Evolutionary conservation across 2,888 invertebrate species (phyloP).

Genomic region (Drosophila siamana): DNA sequence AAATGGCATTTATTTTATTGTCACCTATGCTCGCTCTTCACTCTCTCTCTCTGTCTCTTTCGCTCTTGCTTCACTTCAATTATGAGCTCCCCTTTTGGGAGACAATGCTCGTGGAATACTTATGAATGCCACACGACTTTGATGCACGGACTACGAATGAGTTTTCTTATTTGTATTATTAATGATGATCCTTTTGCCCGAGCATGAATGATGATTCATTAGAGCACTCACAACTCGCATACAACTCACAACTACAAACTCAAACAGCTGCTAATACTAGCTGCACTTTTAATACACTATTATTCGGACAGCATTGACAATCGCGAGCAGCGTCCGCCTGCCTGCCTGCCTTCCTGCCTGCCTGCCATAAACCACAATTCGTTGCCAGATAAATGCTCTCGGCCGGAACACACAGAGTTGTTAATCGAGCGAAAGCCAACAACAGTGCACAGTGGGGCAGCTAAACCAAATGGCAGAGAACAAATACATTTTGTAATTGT

Average conservation of each 20-base stretch:
- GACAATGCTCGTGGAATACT: conserved; percentile 54
- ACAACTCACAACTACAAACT: too few relatives aligned
- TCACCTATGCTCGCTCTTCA: conserved; percentile 44
- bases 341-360: too few relatives aligned
- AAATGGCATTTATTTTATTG: conserved; percentile 80
- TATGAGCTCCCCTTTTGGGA: conserved; percentile 24
- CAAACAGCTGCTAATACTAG: neutral
- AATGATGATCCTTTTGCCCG: conserved; percentile 51
- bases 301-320: conserved; percentile 9
- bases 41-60: neutral
- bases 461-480: too few relatives aligned
- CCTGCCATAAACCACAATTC: conserved; percentile 45
- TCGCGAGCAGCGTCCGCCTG: conserved; percentile 1
- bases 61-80: conserved; percentile 47
- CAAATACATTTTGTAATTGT: too few relatives aligned
- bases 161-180: conserved; percentile 75
- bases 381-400: conserved; percentile 41
- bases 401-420: conserved; percentile 28
- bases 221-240: too few relatives aligned
- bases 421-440: conserved; percentile 32
- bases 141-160: conserved; percentile 73
- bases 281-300: conserved; percentile 30
- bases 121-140: conserved; percentile 48
- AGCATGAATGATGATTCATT: conserved; percentile 41
- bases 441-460: conserved; percentile 27